These are phyloP conservation scores for Dromius quadrimaculatus DNA, from an alignment of 2,888 invertebrate genomes.

Conservation along the genomic window DNA sequence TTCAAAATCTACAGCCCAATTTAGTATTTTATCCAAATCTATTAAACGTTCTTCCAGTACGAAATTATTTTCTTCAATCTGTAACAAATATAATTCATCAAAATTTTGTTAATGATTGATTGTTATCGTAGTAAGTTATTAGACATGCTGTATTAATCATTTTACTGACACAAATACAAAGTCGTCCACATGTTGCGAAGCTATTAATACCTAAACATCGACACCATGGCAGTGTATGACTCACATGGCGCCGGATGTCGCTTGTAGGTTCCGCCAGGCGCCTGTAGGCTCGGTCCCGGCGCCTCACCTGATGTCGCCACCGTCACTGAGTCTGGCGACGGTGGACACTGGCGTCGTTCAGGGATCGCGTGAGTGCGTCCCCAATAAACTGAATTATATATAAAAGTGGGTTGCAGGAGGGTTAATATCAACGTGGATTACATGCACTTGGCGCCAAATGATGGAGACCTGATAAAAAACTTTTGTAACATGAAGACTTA, in stretches of 20 bases:
- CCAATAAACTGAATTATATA: constrained; percentile 46
- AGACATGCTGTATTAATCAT: too few species aligned
- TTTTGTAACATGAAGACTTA: too few species aligned
- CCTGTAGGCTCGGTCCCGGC: constrained; percentile 63
- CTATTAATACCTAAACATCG: constrained; percentile 23
- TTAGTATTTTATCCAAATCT: too few species aligned
- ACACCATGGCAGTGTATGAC: constrained; percentile 14
- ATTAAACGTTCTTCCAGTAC: too few species aligned
- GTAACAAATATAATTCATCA: too few species aligned
- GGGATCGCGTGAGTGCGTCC: constrained; percentile 51
- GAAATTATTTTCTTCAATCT: too few species aligned
- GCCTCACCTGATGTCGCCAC: constrained; percentile 59
- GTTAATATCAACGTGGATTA: constrained; percentile 14
- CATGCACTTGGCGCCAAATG: constrained; percentile 11
- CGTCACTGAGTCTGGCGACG: constrained; percentile 60
- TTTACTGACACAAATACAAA: constrained; percentile 2
- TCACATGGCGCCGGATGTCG: constrained; percentile 55
- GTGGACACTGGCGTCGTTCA: constrained; percentile 55
- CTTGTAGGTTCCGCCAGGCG: constrained; percentile 58
- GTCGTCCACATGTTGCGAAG: not conserved
- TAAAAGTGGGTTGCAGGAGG: constrained; percentile 36
- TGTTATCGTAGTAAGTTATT: too few species aligned
- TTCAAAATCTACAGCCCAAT: too few species aligned
- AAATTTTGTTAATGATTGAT: too few species aligned
- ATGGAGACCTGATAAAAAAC: too few species aligned